A percentile compares a stretch with the other conserved stretches of the same genome.
Conservation (phyloP, 92 coral and sea anemone species). For the Epizoanthus fatuus region DNA sequence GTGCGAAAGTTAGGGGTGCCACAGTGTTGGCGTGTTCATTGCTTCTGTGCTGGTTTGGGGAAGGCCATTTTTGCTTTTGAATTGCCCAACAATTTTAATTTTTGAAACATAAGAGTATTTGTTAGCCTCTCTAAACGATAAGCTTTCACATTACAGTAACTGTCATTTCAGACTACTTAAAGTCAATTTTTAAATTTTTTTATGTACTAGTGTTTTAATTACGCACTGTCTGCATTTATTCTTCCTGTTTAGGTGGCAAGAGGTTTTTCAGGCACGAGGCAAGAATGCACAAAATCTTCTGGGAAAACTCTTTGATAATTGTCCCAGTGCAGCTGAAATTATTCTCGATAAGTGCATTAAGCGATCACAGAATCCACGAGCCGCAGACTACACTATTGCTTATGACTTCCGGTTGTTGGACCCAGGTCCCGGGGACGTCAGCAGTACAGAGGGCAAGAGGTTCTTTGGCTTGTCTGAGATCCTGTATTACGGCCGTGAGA, state of each 20-base stretch:
- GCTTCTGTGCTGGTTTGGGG: too few relatives aligned
- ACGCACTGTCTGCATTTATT: too few relatives aligned
- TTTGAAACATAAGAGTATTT: too few relatives aligned
- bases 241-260: conserved; percentile 1
- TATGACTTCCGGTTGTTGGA: conserved; percentile 47
- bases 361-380: conserved; percentile 57
- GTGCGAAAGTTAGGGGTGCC: too few relatives aligned
- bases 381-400: conserved; percentile 52
- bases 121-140: too few relatives aligned
- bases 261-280: conserved; percentile 24
- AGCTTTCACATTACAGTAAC: too few relatives aligned
- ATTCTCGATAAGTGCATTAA: conserved; percentile 85
- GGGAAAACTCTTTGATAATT: conserved; percentile 69
- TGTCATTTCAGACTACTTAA: too few relatives aligned
- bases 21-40: too few relatives aligned
- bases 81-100: too few relatives aligned
- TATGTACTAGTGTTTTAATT: too few relatives aligned
- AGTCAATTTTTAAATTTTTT: too few relatives aligned
- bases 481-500: conserved; percentile 45
- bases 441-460: conserved; percentile 3
- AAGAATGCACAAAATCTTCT: conserved; percentile 50
- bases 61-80: too few relatives aligned
- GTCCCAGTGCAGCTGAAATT: conserved; percentile 79
- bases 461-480: conserved; percentile 71
- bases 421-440: conserved; percentile 80